Evolutionary conservation across 53 echinoderm and acorn worm species (phyloP), one percentile per base, ranked within the genome.

Genomic region (Holothuria scabra): DNA sequence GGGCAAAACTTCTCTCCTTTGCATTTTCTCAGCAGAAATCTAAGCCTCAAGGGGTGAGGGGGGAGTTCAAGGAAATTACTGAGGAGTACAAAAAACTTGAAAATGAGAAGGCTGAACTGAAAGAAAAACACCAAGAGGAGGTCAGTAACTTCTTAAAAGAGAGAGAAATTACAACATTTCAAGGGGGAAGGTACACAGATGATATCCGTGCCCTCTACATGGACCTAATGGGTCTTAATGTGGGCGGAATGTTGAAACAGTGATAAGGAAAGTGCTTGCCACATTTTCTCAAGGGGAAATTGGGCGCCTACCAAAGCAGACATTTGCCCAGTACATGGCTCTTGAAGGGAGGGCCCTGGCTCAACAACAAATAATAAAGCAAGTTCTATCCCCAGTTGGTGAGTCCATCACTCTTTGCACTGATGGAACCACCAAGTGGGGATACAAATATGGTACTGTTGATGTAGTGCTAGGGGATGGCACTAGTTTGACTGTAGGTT

Each of bases 311-410:
- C 82, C 88, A 28, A 87, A 88, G 24, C 20, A 41, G 34, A 83
- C 84, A 1, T 84, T 88, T 30, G 84, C 88, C 28, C 46, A 65
- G n/a, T n/a, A 31, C 1, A 88, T 89, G 84, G 56, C 84, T 35
- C 79, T 84, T 65, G 89, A 88, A 48, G 89, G 84, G 31, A 56
- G 89, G 41, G 84, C 78, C 56, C 52, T 84, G 0, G 89, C 84
- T 26, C 84, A 89, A 46, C 64, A 76, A 46, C 89, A 89, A 59
- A 75, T 74, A 3, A 41, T 65, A 20, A 64, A 84, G 16, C 75
- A 84, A 49, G 21, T 87, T 8, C 29, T 81, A 12, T 30, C 56
- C 44, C 37, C 29, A 64, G 82, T 4, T 63, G 55, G 70, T 57
- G 8, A 60, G 21, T 60, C 60, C n/a, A n/a, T n/a, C n/a, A n/a